Percentiles rank a stretch among this genome's conserved stretches.
phyloP scores from a whole-genome alignment of 2,113 vertebrate species.

The Bubalus kerabau region DNA sequence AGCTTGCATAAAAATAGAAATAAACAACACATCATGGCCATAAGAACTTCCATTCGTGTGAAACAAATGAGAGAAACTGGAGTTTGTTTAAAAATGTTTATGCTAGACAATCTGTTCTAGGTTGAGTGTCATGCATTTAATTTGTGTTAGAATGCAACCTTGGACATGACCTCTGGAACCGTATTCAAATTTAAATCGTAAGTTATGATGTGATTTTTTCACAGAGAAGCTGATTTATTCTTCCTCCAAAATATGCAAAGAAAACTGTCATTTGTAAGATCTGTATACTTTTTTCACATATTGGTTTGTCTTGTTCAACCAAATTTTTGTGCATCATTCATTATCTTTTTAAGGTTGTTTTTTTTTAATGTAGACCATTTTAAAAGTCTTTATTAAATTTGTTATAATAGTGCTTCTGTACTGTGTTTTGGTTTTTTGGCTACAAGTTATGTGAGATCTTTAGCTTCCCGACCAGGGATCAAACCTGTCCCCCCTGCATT shows the following conservation, averaged over 20 bases:
- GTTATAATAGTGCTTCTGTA: background rate
- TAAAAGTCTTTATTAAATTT: background rate
- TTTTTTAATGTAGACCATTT: background rate
- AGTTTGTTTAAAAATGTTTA: constrained; percentile 34
- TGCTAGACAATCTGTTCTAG: background rate
- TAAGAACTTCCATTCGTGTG: background rate
- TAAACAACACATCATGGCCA: background rate
- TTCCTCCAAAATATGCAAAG: background rate
- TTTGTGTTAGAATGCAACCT: constrained; percentile 11
- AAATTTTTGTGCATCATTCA: background rate
- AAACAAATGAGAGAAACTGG: background rate
- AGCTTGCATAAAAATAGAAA: background rate
- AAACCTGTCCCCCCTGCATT: background rate
- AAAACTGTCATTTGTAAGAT: background rate
- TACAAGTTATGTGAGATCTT: background rate
- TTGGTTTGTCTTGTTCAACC: background rate
- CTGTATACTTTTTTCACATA: background rate
- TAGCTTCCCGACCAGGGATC: background rate
- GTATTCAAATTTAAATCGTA: background rate
- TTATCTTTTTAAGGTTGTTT: background rate
- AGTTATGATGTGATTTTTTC: background rate
- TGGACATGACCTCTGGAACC: background rate
- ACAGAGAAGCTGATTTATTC: background rate
- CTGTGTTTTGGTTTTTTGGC: background rate
- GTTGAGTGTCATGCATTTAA: background rate